A percentile compares a stretch with the other conserved stretches of the same genome.
These are phyloP conservation scores for Himalopsyche phryganea DNA, from an alignment of 1,140 invertebrate genomes.

Conservation along the genomic window DNA sequence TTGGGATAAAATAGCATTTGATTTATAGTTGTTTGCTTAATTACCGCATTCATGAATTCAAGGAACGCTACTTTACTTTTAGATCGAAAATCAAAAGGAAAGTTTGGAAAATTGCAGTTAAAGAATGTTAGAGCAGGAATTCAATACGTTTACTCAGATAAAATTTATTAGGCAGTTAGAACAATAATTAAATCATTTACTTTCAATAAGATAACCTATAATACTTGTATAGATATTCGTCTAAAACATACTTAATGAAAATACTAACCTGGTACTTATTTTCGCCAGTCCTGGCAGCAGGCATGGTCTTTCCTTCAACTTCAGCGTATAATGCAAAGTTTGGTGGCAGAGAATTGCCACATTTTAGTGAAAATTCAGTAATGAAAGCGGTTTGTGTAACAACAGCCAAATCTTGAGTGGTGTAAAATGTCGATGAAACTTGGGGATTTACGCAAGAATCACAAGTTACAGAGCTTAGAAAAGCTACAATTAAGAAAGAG, in stretches of 20 bases:
- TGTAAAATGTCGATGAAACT: slow-evolving; percentile 70
- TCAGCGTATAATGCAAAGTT: slow-evolving; percentile 79
- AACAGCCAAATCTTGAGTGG: slow-evolving; percentile 86
- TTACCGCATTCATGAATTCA: no score
- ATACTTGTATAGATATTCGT: no score
- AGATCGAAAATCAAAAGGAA: no score
- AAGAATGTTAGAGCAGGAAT: no score
- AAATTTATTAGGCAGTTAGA: no score
- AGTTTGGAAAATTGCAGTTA: no score
- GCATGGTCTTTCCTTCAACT: slow-evolving; percentile 74
- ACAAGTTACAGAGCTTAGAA: background rate
- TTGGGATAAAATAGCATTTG: no score
- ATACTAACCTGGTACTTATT: slow-evolving; percentile 73
- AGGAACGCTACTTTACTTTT: no score
- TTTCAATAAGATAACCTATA: no score
- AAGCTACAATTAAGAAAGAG: slow-evolving; percentile 6
- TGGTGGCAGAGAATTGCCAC: slow-evolving; percentile 59
- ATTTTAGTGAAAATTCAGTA: slow-evolving; percentile 70
- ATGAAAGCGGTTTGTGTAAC: slow-evolving; percentile 79
- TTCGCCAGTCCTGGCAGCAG: slow-evolving; percentile 67
- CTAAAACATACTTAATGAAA: background rate
- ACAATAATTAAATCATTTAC: no score
- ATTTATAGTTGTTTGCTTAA: no score
- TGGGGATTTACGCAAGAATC: slow-evolving; percentile 59
- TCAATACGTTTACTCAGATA: no score